These are phyloP conservation scores for Cydia fagiglandana DNA, from an alignment of 1,140 invertebrate genomes.

Conservation along the genomic window DNA sequence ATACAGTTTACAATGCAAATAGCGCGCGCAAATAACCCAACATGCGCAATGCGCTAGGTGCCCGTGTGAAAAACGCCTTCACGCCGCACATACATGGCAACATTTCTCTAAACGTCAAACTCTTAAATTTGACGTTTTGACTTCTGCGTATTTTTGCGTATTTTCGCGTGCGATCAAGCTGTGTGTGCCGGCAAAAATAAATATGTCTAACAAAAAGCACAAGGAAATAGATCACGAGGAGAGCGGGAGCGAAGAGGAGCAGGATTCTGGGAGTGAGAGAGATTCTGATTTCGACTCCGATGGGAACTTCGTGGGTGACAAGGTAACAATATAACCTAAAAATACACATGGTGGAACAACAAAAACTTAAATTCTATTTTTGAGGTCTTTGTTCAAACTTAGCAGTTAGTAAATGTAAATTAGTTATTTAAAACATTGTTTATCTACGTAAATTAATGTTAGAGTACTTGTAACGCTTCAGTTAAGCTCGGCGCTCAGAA, in stretches of 20 bases:
- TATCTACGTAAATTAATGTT: not conserved
- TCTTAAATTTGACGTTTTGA: not conserved
- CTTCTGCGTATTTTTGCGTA: conserved; percentile 1
- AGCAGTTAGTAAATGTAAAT: not conserved
- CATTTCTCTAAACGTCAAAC: not conserved
- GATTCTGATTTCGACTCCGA: conserved; percentile 71
- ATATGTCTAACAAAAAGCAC: conserved; percentile 71
- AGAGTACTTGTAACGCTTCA: not conserved
- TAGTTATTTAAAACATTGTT: not conserved
- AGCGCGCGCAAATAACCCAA: too few species aligned
- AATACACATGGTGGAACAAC: conserved; percentile 56
- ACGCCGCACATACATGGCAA: not conserved
- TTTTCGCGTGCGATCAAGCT: conserved; percentile 7
- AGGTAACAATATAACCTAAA: conserved; percentile 65
- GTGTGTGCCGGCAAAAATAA: conserved; percentile 35
- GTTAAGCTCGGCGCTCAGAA: not conserved
- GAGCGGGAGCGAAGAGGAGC: conserved; percentile 66
- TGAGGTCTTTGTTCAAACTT: not conserved
- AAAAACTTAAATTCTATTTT: conserved; percentile 15
- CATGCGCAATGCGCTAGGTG: too few species aligned
- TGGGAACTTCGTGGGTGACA: conserved; percentile 65
- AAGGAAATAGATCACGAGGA: conserved; percentile 60
- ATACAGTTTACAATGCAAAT: too few species aligned
- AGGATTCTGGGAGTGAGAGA: conserved; percentile 63
- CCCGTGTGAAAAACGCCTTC: not conserved